A percentile compares a stretch with the other conserved stretches of the same genome.
These are phyloP conservation scores for Microctonus aethiopoides DNA, from an alignment of 2,888 invertebrate species.

Conservation along the genomic window DNA sequence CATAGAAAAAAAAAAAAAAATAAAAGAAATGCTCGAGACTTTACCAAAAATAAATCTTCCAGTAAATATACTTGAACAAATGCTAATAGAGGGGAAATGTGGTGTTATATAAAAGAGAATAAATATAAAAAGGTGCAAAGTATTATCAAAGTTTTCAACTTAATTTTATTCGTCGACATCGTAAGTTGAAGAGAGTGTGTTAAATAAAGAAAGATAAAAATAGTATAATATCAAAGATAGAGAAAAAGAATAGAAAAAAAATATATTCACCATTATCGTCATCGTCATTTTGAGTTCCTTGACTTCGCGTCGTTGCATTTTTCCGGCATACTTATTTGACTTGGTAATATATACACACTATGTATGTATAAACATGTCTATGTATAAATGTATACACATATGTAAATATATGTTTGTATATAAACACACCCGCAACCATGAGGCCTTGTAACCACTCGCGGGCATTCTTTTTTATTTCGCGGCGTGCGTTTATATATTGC, in stretches of 20 bases:
- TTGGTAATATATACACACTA: conserved; percentile 66
- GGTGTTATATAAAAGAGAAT: background rate
- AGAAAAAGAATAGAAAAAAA: conserved; percentile 13
- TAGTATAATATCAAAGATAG: background rate
- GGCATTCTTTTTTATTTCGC: background rate
- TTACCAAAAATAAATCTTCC: conserved; percentile 49
- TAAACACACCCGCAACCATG: background rate
- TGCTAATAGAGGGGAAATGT: conserved; percentile 13
- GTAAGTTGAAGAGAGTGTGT: background rate
- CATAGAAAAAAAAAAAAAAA: conserved; percentile 33
- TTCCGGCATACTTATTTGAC: conserved; percentile 61
- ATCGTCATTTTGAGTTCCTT: conserved; percentile 50
- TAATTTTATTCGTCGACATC: background rate
- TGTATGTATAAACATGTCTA: too few species aligned
- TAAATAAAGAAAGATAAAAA: background rate
- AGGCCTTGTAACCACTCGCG: conserved; percentile 6
- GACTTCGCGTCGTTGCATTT: conserved; percentile 55
- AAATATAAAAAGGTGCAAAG: conserved; percentile 1
- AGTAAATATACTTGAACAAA: conserved; percentile 18
- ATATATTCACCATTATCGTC: background rate
- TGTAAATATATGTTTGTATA: conserved; percentile 18
- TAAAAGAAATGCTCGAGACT: conserved; percentile 15
- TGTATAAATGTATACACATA: conserved; percentile 40
- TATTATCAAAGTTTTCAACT: conserved; percentile 9
- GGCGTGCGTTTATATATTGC: conserved; percentile 24